phyloP scores from a whole-genome alignment of 2,113 vertebrate genomes.

The Chunga burmeisteri region DNA sequence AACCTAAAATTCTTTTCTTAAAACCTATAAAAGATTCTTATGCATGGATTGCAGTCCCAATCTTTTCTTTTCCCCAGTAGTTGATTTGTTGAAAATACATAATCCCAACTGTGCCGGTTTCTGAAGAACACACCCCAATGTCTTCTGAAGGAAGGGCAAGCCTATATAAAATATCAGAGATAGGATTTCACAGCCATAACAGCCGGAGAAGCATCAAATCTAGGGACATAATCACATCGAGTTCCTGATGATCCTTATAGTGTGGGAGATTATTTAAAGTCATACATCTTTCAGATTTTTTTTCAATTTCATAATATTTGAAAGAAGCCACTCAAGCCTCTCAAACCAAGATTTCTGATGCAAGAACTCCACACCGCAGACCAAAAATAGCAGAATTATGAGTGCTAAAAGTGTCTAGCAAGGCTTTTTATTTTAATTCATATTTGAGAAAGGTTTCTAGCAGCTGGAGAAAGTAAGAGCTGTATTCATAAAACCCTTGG shows the following conservation, averaged over 20 bases:
- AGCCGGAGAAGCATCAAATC: background rate
- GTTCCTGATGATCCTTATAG: background rate
- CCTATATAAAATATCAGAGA: background rate
- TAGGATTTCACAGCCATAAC: background rate
- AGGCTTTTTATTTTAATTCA: constrained; percentile 74
- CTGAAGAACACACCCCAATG: background rate
- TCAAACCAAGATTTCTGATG: constrained; percentile 27
- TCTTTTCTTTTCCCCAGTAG: background rate
- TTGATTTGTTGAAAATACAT: background rate
- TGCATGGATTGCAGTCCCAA: background rate
- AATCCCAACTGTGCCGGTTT: background rate
- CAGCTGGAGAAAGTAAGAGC: constrained; percentile 70
- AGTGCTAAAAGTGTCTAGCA: constrained; percentile 53
- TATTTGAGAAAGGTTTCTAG: constrained; percentile 70
- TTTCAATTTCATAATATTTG: background rate
- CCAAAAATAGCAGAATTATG: constrained; percentile 60
- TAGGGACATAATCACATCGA: background rate
- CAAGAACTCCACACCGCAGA: constrained; percentile 14
- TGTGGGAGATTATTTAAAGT: background rate
- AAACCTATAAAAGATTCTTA: background rate
- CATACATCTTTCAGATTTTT: background rate
- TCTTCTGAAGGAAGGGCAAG: background rate
- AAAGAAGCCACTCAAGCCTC: constrained; percentile 47
- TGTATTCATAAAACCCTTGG: constrained; percentile 74
- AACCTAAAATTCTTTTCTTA: background rate